Base-by-base conservation (phyloP, 2,888 invertebrate species). In the Trachelus tabidus region DNA sequence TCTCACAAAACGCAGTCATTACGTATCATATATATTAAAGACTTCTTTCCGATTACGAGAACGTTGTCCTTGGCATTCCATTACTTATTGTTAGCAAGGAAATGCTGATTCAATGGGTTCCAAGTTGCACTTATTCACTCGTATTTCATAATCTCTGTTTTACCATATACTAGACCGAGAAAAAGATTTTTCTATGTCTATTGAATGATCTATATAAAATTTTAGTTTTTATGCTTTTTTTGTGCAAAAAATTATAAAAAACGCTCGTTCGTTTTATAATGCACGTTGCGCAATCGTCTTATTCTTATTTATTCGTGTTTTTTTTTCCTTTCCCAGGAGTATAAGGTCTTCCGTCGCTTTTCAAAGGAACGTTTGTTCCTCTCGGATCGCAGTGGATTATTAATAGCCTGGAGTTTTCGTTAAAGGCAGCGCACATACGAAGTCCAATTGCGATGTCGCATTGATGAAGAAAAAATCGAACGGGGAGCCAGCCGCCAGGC, bases 381-480 rank as follows among this genome's bases (percentile, higher is more conserved):
- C 56, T 56, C 23, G 56, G 56, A 56, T 56, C 23, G 56, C 56
- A 23, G 56, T 56, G 56, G 23, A 56, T 56, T 56, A 56, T 56
- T 56, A 56, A 56, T 56, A 56, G 56, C 56, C 23, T 9, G 23
- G 23, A 56, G 56, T 56, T 23, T 71, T 31, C 71, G 31, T 71
- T 71, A 33, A 31, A 12, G 71, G 23, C 71, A 71, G 9, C 34
- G 71, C 33, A 12, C 56, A 23, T 23, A 56, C 23, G 56, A 31
- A 12, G 33, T 3, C 34, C 31, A 11, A 33, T 15, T 33, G 71
- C 77, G 79, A 85, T 85, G 83, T 79, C 77, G 77, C 75, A 81
- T 79, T 80, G 82, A 87, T 88, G 87, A 88, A 87, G 85, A 84
- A 83, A 85, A 87, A 82, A 85, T 81, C 69, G 35, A 3, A 68